Base-by-base conservation (phyloP, 37 sponge, comb jelly and placozoan genomes). In the Halichondria panicea region DNA sequence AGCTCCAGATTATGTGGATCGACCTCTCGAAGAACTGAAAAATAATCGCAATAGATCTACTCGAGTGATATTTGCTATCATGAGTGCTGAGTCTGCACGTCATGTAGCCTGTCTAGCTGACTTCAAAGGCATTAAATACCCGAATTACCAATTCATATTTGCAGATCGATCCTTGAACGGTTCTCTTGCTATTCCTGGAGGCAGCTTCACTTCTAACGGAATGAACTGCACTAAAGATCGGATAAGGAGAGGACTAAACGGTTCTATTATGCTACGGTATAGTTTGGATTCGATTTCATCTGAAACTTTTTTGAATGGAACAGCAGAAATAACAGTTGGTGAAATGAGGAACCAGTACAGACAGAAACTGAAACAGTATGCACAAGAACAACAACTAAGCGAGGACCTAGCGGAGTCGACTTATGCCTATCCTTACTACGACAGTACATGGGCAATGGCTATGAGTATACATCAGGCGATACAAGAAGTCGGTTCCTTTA, bases 391-490 rank as follows among this genome's bases (percentile, higher is more conserved):
- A 7, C 30, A 4, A 43, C 27, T 12, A 8, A 58, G 43, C 4
- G 32, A 3, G 25, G n/a, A 5, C 4, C 48, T 68, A 11, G 6
- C 3, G 69, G 6, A 24, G 6, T 28, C 6, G 9, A 3, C 7
- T 8, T 68, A 37, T 32, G 69, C 69, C 24, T n/a, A 11, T 6
- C 69, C 48, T 3, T 43, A 37, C 48, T 68, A 68, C 32, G 69
- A 68, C 32, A 48, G 30, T 3, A 37, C 40, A 6, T 68, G 69
- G 69, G 69, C 69, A 4, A 22, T 68, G 27, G 69, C 69, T 8
- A 6, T 68, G 69, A 31, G 30, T 6, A 7, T 37, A 8, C 41
- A 68, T 27, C 6, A 43, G 7, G 43, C 69, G 5, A 4, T 68
- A 5, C 15, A n/a, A 22, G 28, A 21, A 68, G 12, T 43, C 7